Evolutionary conservation across 2,113 vertebrate species (phyloP), one percentile per base, ranked within the genome.

Genomic region (Chionis minor): DNA sequence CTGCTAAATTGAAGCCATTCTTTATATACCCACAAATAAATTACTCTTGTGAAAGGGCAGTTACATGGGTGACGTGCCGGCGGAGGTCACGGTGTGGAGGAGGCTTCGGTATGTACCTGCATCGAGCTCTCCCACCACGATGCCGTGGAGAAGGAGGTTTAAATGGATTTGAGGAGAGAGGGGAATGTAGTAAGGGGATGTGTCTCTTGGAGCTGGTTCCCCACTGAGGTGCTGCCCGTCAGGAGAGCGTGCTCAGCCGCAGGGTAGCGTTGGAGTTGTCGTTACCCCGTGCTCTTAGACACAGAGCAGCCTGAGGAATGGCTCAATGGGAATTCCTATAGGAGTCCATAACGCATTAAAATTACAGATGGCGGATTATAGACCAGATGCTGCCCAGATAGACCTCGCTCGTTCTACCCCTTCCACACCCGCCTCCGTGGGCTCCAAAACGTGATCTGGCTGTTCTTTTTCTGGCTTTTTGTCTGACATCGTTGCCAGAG

Each of bases 391-490:
- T 59, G 38, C 59, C 80, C 56, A 35, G 21, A 12, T 22, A 8
- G 49, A 16, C 51, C 65, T 19, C 23, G 12, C 12, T 23, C 22
- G 49, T 10, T 28, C 27, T 19, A 5, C 8, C 20, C 42, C 6
- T 18, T 13, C 38, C 30, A 14, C 33, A 0, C 7, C 21, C 58
- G 58, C 2, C 0, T 4, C 3, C 1, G 0, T 1, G 20, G 12
- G 4, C 11, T 72, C 77, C 20, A 73, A 33, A 10, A 7, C 1
- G 30, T 13, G 40, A 14, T 30, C 74, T 27, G 49, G n/a, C 59
- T 54, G 30, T 1, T 20, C 9, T 27, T 27, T 58, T 19, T 8
- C 35, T 5, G 69, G 67, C 56, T 61, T 88, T 11, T 58, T 27
- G 9, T 38, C 45, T 9, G 8, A 6, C 47, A 23, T 23, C 26